phyloP scores from a whole-genome alignment of 2,113 vertebrate species.

The Perca schrenkii region DNA sequence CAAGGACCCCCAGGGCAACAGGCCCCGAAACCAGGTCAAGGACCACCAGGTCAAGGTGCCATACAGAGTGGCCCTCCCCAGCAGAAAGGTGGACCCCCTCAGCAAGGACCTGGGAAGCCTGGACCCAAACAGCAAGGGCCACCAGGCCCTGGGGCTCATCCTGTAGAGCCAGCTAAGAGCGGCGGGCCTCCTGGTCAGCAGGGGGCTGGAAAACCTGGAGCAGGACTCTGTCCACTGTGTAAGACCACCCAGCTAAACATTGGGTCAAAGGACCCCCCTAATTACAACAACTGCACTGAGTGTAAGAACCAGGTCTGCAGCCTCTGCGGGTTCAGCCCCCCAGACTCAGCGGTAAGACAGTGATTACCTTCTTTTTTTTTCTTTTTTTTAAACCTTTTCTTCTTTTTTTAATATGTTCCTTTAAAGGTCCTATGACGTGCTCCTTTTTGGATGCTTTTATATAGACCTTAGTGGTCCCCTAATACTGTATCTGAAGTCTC shows the following conservation, averaged over 20 bases:
- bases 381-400: background rate
- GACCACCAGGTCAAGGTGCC: constrained; percentile 51
- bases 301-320: constrained; percentile 96
- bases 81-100: constrained; percentile 68
- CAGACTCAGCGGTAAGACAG: constrained; percentile 84
- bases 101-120: constrained; percentile 74
- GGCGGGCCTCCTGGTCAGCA: constrained; percentile 66
- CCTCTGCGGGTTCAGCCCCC: constrained; percentile 96
- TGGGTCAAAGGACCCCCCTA: constrained; percentile 89
- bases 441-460: too few relatives aligned
- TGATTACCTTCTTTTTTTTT: background rate
- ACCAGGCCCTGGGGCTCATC: constrained; percentile 56
- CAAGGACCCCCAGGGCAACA: constrained; percentile 67
- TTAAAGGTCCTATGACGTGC: too few relatives aligned
- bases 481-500: too few relatives aligned
- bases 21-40: constrained; percentile 63
- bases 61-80: constrained; percentile 65
- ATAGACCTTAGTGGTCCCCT: too few relatives aligned
- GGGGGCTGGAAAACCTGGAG: constrained; percentile 73
- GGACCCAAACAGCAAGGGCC: constrained; percentile 71
- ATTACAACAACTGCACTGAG: constrained; percentile 94
- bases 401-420: background rate
- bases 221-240: constrained; percentile 92
- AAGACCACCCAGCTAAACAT: constrained; percentile 91
- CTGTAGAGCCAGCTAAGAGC: constrained; percentile 51